Percentiles rank a stretch among this genome's conserved stretches.
Conservation (phyloP, 2,113 vertebrate genomes). For the Maccullochella peelii region DNA sequence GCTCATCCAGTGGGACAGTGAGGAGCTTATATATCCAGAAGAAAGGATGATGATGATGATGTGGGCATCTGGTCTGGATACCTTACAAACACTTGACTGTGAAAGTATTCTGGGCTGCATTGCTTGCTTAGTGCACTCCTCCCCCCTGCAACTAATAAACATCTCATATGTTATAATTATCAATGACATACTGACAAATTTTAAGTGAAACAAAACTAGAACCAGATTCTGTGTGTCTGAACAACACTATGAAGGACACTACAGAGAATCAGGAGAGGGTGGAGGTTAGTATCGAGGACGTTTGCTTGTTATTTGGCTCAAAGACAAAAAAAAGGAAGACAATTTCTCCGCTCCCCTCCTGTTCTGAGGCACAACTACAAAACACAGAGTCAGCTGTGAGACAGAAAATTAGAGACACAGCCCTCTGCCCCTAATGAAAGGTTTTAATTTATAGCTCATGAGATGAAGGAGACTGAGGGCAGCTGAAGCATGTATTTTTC, state of each 20-base stretch:
- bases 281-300: neutral
- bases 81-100: neutral
- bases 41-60: neutral
- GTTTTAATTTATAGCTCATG: neutral
- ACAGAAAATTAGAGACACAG: conserved; percentile 3
- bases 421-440: neutral
- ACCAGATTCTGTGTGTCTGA: conserved; percentile 5
- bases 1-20: neutral
- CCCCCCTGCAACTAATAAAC: neutral
- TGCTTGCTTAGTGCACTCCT: neutral
- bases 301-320: conserved; percentile 16
- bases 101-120: neutral
- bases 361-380: conserved; percentile 16
- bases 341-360: neutral
- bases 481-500: neutral
- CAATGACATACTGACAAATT: neutral
- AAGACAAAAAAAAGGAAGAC: neutral
- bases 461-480: neutral
- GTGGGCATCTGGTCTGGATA: neutral
- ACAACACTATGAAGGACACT: neutral
- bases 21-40: neutral
- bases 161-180: neutral
- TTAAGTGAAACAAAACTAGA: neutral
- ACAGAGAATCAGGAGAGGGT: conserved; percentile 13
- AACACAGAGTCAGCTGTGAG: conserved; percentile 21